Evolutionary conservation across 2,888 invertebrate genomes (phyloP).

Genomic region (Microplitis manilae): DNA sequence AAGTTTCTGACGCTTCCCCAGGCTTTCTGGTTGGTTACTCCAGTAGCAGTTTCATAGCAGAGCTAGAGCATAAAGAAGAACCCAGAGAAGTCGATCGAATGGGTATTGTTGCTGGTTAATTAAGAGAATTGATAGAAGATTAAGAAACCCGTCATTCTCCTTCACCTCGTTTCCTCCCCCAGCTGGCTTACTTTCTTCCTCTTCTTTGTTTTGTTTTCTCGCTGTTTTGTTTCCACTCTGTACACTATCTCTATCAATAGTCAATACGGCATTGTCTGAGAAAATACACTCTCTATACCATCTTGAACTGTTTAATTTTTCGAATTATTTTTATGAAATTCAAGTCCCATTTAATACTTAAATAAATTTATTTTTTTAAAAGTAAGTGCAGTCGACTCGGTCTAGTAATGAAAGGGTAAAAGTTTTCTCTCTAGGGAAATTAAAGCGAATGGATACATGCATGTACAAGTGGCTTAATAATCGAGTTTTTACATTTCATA

Average conservation of each 20-base stretch:
- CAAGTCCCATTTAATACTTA: no score
- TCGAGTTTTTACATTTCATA: background rate
- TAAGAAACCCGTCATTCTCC: conserved; percentile 50
- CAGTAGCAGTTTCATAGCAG: background rate
- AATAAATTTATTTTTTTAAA: background rate
- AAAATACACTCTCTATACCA: background rate
- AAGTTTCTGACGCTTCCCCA: conserved; percentile 24
- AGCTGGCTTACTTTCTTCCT: conserved; percentile 30
- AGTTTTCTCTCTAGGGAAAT: conserved; percentile 35
- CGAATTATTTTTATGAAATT: background rate
- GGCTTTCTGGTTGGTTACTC: conserved; percentile 28
- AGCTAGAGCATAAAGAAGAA: background rate
- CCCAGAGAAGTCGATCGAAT: conserved; percentile 20
- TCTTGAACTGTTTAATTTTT: background rate
- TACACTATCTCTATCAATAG: background rate
- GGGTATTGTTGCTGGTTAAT: conserved; percentile 63
- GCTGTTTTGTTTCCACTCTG: conserved; percentile 6
- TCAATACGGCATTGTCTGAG: background rate
- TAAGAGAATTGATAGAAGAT: conserved; percentile 65
- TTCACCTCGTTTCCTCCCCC: conserved; percentile 33
- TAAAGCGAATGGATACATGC: conserved; percentile 26
- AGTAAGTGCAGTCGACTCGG: background rate
- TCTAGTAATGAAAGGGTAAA: conserved; percentile 7
- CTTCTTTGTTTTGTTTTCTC: conserved; percentile 6
- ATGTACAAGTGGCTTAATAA: conserved; percentile 23